Conservation (phyloP, 2,888 invertebrate species). For the Andrena dorsata region DNA sequence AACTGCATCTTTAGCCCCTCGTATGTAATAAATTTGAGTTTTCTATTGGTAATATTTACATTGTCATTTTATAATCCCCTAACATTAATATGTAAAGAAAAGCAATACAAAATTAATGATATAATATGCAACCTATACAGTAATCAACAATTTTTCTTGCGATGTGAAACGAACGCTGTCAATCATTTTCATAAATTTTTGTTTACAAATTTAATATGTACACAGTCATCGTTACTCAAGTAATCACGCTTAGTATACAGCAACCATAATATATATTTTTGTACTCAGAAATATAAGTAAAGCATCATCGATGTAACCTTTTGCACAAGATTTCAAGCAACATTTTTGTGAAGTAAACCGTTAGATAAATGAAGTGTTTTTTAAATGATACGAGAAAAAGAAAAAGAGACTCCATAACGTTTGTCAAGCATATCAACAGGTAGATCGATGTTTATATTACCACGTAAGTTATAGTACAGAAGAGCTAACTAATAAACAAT, state of each 20-base stretch:
- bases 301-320: background rate
- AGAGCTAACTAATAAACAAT: conserved; percentile 6
- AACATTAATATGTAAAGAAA: conserved; percentile 1
- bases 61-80: background rate
- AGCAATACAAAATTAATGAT: background rate
- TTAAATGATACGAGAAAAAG: background rate
- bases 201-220: too few relatives aligned
- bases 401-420: conserved; percentile 23
- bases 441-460: conserved; percentile 11
- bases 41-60: background rate
- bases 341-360: background rate
- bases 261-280: background rate
- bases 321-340: background rate
- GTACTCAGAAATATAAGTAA: conserved; percentile 15
- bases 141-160: background rate
- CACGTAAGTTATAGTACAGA: conserved; percentile 9
- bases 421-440: background rate
- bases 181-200: background rate
- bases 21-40: background rate
- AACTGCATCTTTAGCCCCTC: background rate
- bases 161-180: background rate
- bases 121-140: background rate
- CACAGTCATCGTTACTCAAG: background rate
- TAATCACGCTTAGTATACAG: background rate
- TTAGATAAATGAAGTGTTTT: background rate